Conservation (phyloP, 2,113 vertebrate genomes). For the Dolichallabes microphthalmus region DNA sequence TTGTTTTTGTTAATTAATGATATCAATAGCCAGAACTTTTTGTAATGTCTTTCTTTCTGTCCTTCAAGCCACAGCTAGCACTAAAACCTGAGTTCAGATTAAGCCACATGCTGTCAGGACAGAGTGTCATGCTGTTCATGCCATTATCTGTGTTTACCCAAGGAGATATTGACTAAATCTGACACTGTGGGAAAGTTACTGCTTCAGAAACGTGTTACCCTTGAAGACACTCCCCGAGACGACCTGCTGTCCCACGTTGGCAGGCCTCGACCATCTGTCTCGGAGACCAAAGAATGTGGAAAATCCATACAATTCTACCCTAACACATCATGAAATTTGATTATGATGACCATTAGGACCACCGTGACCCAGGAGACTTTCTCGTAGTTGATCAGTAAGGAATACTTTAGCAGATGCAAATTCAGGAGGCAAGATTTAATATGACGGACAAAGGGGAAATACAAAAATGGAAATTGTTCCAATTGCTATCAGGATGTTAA, state of each 20-base stretch:
- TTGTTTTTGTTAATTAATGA: background rate
- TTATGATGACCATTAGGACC: constrained; percentile 62
- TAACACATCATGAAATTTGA: constrained; percentile 62
- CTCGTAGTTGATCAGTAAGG: constrained; percentile 29
- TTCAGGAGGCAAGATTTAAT: constrained; percentile 4
- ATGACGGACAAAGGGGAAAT: background rate
- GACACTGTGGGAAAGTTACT: constrained; percentile 59
- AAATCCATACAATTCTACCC: constrained; percentile 62
- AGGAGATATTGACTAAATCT: constrained; percentile 24
- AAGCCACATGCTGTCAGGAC: constrained; percentile 19
- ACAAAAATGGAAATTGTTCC: background rate
- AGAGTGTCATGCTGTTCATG: constrained; percentile 20
- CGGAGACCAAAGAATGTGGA: constrained; percentile 54
- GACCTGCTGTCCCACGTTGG: constrained; percentile 60
- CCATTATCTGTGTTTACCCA: constrained; percentile 26
- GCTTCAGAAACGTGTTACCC: constrained; percentile 48
- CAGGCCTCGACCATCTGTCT: constrained; percentile 35
- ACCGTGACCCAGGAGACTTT: constrained; percentile 44
- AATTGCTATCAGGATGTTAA: background rate
- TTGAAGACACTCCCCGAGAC: constrained; percentile 34
- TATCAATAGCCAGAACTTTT: background rate
- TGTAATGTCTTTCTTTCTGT: background rate
- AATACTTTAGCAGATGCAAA: constrained; percentile 26
- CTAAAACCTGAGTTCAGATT: constrained; percentile 19
- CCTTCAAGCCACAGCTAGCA: constrained; percentile 3